Conservation (phyloP, 2,797 vertebrate species). For the Urophycis tenuis region DNA sequence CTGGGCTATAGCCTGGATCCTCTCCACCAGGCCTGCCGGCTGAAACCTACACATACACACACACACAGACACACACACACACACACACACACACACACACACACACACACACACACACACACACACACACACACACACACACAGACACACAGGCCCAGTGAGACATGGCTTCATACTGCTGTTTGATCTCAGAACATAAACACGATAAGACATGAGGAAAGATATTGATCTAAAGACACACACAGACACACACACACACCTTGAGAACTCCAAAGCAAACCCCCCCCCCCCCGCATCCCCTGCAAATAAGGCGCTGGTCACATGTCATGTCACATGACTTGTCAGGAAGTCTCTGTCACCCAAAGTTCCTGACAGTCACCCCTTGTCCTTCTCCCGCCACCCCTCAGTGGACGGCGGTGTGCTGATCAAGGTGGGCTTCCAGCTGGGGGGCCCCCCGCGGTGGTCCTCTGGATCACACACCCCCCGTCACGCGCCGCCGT, state of each 20-base stretch:
- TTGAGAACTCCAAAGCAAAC: too few relatives aligned
- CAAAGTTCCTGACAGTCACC: not conserved
- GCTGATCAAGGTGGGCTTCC: not conserved
- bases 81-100: constrained; percentile 38
- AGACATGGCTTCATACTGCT: not conserved
- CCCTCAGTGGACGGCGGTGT: not conserved
- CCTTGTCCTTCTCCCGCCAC: too few relatives aligned
- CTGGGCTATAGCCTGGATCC: constrained; percentile 96
- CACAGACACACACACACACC: not conserved
- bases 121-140: constrained; percentile 15
- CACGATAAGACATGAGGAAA: not conserved
- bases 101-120: constrained; percentile 45
- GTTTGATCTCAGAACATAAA: constrained; percentile 7
- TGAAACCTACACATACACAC: constrained; percentile 70
- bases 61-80: constrained; percentile 21
- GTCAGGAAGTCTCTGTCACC: not conserved
- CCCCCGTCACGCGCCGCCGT: not conserved
- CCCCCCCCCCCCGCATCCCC: not conserved
- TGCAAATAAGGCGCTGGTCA: not conserved
- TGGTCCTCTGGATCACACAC: not conserved
- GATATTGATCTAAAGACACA: not conserved
- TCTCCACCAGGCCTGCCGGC: constrained; percentile 83
- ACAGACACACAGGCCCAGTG: constrained; percentile 9
- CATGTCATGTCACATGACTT: not conserved
- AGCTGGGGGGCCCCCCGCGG: not conserved